These are phyloP conservation scores for Hestina assimilis DNA, from an alignment of 1,140 invertebrate species.

Conservation along the genomic window DNA sequence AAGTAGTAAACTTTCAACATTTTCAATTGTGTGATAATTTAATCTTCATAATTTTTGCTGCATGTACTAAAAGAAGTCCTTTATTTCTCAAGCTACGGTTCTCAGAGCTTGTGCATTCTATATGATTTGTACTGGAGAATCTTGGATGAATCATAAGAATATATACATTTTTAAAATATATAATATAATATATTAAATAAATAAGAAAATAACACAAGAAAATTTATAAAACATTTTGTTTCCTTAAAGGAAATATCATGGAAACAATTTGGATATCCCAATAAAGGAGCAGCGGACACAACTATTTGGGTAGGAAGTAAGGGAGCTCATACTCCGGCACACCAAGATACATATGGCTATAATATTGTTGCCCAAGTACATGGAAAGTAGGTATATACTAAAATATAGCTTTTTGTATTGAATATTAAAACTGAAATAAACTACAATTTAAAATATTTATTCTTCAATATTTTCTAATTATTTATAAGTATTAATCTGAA, in stretches of 20 bases:
- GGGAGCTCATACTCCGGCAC: slow-evolving; percentile 95
- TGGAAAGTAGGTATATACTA: slow-evolving; percentile 83
- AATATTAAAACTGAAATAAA: too few relatives aligned
- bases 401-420: neutral
- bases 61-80: too few relatives aligned
- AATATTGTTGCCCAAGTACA: slow-evolving; percentile 94
- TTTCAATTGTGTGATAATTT: too few relatives aligned
- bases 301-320: slow-evolving; percentile 94
- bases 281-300: slow-evolving; percentile 83
- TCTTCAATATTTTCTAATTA: too few relatives aligned
- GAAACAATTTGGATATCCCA: slow-evolving; percentile 86
- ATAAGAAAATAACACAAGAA: neutral
- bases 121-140: too few relatives aligned
- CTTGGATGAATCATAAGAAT: too few relatives aligned
- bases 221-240: neutral
- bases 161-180: neutral
- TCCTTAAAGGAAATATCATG: slow-evolving; percentile 82
- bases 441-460: too few relatives aligned
- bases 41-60: too few relatives aligned
- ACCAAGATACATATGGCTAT: slow-evolving; percentile 95
- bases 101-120: too few relatives aligned
- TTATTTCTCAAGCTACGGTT: too few relatives aligned
- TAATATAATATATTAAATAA: neutral
- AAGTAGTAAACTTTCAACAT: too few relatives aligned
- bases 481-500: too few relatives aligned